Conservation (phyloP, 2,797 vertebrate genomes). For the Danio albolineatus region DNA sequence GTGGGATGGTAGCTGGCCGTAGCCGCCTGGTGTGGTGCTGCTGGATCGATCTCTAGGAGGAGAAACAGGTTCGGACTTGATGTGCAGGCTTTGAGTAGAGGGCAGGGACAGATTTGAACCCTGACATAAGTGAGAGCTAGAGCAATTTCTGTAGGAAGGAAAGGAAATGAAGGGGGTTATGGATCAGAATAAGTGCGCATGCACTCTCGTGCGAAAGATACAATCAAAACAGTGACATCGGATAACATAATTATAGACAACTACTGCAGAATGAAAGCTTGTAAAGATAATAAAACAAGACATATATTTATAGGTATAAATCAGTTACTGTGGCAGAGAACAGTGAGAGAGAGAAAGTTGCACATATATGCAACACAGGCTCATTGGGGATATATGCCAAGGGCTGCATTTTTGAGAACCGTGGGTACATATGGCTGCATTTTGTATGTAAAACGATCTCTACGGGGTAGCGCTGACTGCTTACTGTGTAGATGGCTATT, state of each 20-base stretch:
- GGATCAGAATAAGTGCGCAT: conserved; percentile 78
- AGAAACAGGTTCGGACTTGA: conserved; percentile 99
- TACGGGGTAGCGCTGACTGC: no score
- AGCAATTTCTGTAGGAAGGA: conserved; percentile 99
- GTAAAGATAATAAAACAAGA: no score
- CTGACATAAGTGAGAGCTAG: conserved; percentile 99
- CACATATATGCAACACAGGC: not conserved
- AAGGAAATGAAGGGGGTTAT: conserved; percentile 92
- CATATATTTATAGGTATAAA: no score
- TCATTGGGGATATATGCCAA: no score
- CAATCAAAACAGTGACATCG: conserved; percentile 4
- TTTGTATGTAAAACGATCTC: no score
- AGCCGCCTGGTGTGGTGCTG: conserved; percentile 92
- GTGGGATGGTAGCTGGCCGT: conserved; percentile 70
- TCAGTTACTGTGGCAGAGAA: not conserved
- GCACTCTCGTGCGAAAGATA: conserved; percentile 58
- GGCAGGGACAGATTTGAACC: conserved; percentile 99
- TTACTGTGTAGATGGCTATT: no score
- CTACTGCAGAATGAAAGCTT: not conserved
- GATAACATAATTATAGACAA: not conserved
- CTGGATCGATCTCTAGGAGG: conserved; percentile 99
- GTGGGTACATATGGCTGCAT: no score
- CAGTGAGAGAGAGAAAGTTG: not conserved
- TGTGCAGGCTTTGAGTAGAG: conserved; percentile 99
- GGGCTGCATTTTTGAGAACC: no score